Base-by-base conservation (phyloP, 2,113 vertebrate genomes). In the Rhinopomastus cyanomelas region DNA sequence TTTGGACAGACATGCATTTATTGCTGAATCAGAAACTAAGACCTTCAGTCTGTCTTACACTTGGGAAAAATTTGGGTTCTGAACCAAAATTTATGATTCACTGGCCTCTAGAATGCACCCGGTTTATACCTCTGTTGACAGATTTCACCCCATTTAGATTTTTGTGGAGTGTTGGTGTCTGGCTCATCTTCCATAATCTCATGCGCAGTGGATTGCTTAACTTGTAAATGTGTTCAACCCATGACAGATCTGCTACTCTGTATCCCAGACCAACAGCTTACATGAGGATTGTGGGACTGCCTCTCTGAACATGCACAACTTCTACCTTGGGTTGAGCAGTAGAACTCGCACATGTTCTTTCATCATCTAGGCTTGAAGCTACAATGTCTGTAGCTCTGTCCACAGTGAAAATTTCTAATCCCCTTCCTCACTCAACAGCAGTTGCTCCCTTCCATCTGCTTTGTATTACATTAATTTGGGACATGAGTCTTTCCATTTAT, bases 21-120 rank as follows among this genome's bases (percentile, higher is more conserved):
- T 87, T 81, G 57, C 73, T 75, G 77, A 86, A 75, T 67, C 55
- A 72, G 64, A 93, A 92, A 74, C 56, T 42, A 67, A 53, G n/a
- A 74, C 88, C 68, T 81, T 82, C 32, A 25, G 30, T 72, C 22
- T 76, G 36, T 64, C 11, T 48, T 61, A 27, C 65, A 52, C 81
- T 61, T 60, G 80, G 76, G 73, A 68, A 83, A 85, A 81, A 72
- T 81, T 75, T 91, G 82, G 68, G 36, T 86, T 78, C 60, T 59
- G 65, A 44, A 82, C 76, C 48, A 60, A 57, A 60, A 29, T 88
- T 77, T 34, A 61, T 88, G 88, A 75, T 67, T 75, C 65, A 81
- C 69, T 88, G 42, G 66, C 21, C 81, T 86, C 69, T 81, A 72
- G 84, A 90, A 72, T 68, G 60, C 81, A 61, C 32, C 73, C 73